Base-by-base conservation (phyloP, 2,797 vertebrate genomes). In the Hapalemur alaotrensis region DNA sequence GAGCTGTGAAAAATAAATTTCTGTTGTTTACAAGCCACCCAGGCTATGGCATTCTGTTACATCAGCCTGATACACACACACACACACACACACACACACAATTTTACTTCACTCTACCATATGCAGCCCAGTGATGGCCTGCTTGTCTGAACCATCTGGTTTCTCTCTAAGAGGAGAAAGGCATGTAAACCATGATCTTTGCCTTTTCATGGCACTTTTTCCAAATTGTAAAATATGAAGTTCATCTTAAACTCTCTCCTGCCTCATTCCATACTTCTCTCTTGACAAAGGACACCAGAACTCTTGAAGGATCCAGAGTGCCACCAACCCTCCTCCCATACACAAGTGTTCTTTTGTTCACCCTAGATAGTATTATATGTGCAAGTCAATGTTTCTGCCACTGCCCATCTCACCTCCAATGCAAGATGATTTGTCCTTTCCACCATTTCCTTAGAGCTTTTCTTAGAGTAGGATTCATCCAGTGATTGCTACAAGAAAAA, bases 381-480 rank as follows among this genome's bases (percentile, higher is more conserved):
- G 15, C 32, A 63, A 69, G 79, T 78, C 82, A 12, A 4, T 63
- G 28, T 35, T 63, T 28, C 25, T 35, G 43, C 41, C 72, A 4
- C 61, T 48, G 28, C 79, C 12, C 50, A 59, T 12, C 35, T 72
- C 63, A n/a, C 70, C 12, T 72, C 52, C 61, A 25, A 15, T n/a
- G 32, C 52, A 48, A 46, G 46, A 61, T 28, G 12, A 59, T 54
- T 35, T 38, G 5, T 91, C 32, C 75, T 80, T 54, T 67, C 63
- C 13, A 43, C 43, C 67, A 81, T 82, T 93, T 76, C 82, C 76
- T 76, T 70, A n/a, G 76, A 69, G 82, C 69, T 94, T 52, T 50
- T 90, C 88, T 86, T 25, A 76, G 61, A 32, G 11, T 38, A 28
- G 83, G 78, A 91, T 81, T 92, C 89, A 92, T 83, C 89, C 70